Evolutionary conservation across 2,888 invertebrate species (phyloP).

Genomic region (Tachina lurida): DNA sequence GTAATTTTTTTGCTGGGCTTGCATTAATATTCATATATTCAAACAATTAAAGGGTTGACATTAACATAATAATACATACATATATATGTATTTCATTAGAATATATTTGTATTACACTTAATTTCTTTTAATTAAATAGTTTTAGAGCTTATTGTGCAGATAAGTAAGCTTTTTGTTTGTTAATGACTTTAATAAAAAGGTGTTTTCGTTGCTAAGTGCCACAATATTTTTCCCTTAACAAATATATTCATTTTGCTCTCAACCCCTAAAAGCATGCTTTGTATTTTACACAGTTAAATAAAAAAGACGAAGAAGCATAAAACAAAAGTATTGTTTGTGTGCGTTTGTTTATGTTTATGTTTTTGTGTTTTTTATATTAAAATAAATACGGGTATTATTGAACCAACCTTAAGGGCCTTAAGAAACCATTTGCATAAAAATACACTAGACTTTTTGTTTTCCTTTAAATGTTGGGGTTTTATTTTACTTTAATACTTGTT

Average conservation of each 20-base stretch:
- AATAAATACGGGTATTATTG: constrained; percentile 23
- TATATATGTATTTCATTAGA: too few species aligned
- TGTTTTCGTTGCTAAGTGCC: neutral
- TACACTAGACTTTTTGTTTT: constrained; percentile 43
- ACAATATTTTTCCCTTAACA: neutral
- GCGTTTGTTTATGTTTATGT: neutral
- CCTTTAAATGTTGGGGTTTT: constrained; percentile 1
- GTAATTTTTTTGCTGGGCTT: too few species aligned
- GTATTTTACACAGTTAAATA: neutral
- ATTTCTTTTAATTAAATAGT: too few species aligned
- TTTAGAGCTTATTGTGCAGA: neutral
- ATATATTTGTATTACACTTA: too few species aligned
- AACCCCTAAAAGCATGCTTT: neutral
- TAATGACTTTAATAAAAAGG: neutral
- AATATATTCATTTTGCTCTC: neutral
- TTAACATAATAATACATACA: too few species aligned
- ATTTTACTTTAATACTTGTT: neutral
- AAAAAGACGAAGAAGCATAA: neutral
- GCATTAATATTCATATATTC: too few species aligned
- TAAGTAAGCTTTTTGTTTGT: constrained; percentile 14
- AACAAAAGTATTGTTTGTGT: neutral
- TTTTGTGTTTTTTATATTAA: neutral
- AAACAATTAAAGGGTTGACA: too few species aligned
- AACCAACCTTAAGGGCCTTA: constrained; percentile 17
- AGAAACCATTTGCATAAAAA: constrained; percentile 49